Conservation (phyloP, 2,797 vertebrate species). For the Muscicapa comitata region DNA sequence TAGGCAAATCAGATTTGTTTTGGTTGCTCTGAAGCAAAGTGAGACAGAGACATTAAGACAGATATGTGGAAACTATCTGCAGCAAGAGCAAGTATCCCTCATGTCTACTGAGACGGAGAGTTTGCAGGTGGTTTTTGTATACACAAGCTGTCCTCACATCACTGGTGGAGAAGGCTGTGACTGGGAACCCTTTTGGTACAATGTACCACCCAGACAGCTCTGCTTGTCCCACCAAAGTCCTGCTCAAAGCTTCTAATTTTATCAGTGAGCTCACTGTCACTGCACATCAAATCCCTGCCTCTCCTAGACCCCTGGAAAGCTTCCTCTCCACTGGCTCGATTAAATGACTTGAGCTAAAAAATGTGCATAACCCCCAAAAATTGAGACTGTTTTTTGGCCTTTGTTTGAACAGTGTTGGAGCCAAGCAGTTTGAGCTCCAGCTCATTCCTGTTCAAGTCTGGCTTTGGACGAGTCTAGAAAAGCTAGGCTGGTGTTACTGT, state of each 20-base stretch:
- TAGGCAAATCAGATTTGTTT: neutral
- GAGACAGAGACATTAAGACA: neutral
- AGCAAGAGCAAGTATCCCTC: neutral
- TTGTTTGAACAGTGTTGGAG: neutral
- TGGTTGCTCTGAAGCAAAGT: neutral
- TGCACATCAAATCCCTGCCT: neutral
- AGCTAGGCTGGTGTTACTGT: neutral
- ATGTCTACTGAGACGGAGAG: neutral
- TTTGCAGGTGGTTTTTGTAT: neutral
- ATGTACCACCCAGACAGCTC: neutral
- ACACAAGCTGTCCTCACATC: fast-evolving
- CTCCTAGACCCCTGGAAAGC: neutral
- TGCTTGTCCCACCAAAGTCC: neutral
- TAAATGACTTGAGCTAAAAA: neutral
- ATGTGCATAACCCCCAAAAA: fast-evolving
- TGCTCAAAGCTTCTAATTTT: neutral
- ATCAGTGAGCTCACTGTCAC: neutral
- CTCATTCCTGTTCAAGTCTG: neutral
- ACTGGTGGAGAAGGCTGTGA: neutral
- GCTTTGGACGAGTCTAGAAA: neutral
- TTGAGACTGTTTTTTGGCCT: neutral
- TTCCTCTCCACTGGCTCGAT: fast-evolving
- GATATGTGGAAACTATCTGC: neutral
- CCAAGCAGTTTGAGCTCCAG: neutral
- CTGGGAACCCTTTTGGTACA: neutral